A percentile compares a stretch with the other conserved stretches of the same genome.
Conservation (phyloP, 2,797 vertebrate species). For the Uromys caudimaculatus region DNA sequence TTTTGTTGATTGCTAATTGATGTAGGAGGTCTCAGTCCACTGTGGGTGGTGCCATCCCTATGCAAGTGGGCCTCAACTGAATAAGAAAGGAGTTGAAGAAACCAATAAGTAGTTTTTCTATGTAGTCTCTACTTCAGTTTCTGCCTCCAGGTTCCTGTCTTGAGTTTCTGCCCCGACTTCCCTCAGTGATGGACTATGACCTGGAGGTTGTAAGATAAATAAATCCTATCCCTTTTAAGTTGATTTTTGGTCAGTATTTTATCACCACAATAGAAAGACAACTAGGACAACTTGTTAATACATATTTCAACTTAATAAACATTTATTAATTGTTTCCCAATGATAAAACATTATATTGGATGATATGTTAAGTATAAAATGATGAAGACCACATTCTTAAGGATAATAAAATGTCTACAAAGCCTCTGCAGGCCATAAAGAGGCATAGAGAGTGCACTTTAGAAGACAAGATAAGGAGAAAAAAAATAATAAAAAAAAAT, state of each 20-base stretch:
- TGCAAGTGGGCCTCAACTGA: not conserved
- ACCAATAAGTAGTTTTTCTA: not conserved
- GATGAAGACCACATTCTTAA: not conserved
- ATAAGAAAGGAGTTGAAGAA: not conserved
- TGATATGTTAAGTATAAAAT: not conserved
- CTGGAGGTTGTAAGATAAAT: not conserved
- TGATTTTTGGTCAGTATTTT: not conserved
- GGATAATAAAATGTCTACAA: not conserved
- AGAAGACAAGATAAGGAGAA: not conserved
- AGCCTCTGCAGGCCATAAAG: not conserved
- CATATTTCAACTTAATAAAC: constrained; percentile 28
- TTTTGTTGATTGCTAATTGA: not conserved
- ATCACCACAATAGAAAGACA: not conserved
- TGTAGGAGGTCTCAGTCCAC: not conserved
- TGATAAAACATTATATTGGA: not conserved
- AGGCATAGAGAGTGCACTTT: not conserved
- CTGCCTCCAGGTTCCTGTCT: not conserved
- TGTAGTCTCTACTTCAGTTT: not conserved
- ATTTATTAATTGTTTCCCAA: constrained; percentile 15
- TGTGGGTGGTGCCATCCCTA: not conserved
- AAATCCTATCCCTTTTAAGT: not conserved
- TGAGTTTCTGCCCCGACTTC: not conserved
- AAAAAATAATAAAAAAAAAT: too few relatives aligned
- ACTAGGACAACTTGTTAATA: not conserved
- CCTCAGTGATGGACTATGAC: not conserved